phyloP scores from a whole-genome alignment of 2,888 invertebrate species.

The Ditula angustiorana region DNA sequence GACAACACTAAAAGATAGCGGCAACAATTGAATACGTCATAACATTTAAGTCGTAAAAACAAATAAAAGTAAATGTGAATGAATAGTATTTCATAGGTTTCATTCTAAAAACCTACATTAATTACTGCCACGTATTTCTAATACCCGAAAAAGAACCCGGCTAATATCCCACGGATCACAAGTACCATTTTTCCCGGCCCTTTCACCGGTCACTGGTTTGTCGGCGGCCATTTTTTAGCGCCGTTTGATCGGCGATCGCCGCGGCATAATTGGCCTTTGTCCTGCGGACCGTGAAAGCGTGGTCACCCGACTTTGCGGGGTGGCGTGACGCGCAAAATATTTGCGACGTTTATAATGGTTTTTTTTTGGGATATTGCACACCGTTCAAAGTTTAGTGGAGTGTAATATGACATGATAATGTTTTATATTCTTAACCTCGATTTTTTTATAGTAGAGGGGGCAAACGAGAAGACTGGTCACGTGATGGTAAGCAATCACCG shows the following conservation, averaged over 20 bases:
- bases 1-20: too few relatives aligned
- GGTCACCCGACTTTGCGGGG: conserved; percentile 40
- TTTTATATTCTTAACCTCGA: too few relatives aligned
- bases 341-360: not conserved
- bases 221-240: conserved; percentile 49
- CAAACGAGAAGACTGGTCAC: too few relatives aligned
- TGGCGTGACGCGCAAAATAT: not conserved
- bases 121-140: not conserved
- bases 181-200: conserved; percentile 37
- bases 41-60: too few relatives aligned
- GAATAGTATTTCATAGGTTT: too few relatives aligned
- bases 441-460: too few relatives aligned
- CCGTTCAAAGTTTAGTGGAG: not conserved
- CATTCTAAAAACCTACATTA: too few relatives aligned
- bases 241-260: conserved; percentile 35
- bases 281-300: conserved; percentile 40
- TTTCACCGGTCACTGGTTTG: conserved; percentile 42
- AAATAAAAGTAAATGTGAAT: too few relatives aligned
- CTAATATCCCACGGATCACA: conserved; percentile 14
- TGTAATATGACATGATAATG: too few relatives aligned
- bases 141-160: not conserved
- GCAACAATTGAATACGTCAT: too few relatives aligned
- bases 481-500: too few relatives aligned
- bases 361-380: not conserved
- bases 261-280: conserved; percentile 56